Evolutionary conservation across 2,797 vertebrate genomes (phyloP).

Genomic region (Neosilurus mollespiculum): DNA sequence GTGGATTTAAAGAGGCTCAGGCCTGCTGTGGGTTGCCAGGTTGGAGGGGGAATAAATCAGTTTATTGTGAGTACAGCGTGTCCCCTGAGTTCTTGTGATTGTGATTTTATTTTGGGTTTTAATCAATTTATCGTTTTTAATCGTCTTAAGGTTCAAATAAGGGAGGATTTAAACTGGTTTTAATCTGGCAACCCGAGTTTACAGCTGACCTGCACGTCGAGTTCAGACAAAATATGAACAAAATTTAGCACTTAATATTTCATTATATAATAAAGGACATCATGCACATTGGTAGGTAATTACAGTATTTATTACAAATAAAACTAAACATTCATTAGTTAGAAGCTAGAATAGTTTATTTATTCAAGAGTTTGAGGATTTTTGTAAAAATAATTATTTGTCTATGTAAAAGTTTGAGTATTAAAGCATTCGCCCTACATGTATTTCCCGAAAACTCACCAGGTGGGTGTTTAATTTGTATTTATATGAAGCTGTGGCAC

Average conservation of each 20-base stretch:
- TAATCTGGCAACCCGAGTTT: background rate
- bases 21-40: constrained; percentile 52
- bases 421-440: no score
- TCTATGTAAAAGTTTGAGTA: no score
- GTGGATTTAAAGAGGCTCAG: constrained; percentile 68
- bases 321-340: no score
- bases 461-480: background rate
- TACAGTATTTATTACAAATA: no score
- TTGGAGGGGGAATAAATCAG: no score
- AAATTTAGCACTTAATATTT: background rate
- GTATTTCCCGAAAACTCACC: background rate
- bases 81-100: background rate
- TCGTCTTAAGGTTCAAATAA: background rate
- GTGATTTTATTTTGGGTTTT: background rate
- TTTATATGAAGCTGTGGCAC: background rate
- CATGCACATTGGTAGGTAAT: no score
- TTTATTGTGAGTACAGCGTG: background rate
- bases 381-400: no score
- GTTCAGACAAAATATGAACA: background rate
- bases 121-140: background rate
- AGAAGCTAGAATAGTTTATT: no score
- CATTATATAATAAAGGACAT: background rate
- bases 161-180: background rate
- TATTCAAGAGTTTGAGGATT: no score
- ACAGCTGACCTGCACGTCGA: background rate